Evolutionary conservation across 2,113 vertebrate species (phyloP).

Genomic region (Emydura subglobosa): DNA sequence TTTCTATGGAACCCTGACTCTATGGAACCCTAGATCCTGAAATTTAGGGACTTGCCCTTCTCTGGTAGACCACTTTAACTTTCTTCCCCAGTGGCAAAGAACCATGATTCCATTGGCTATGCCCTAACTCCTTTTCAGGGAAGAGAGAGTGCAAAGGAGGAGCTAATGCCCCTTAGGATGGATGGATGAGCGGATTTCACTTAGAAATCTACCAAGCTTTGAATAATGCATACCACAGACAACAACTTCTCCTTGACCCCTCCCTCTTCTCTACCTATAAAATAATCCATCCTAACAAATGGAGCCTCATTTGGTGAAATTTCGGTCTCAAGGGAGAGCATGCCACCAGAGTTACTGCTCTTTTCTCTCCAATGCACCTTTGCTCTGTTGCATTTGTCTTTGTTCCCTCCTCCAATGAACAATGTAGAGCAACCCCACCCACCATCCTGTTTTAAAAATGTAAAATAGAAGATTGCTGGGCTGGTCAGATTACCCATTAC

Average conservation of each 20-base stretch:
- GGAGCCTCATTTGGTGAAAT: background rate
- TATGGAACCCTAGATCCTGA: background rate
- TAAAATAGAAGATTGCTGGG: background rate
- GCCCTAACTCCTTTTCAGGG: background rate
- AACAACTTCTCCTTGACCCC: background rate
- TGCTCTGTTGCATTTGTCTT: background rate
- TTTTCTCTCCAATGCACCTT: background rate
- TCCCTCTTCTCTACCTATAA: background rate
- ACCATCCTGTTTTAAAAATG: background rate
- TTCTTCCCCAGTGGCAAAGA: background rate
- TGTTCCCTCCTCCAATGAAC: background rate
- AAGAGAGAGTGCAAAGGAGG: background rate
- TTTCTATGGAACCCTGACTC: background rate
- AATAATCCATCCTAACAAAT: background rate
- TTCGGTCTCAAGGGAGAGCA: background rate
- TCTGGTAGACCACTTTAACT: fast-evolving
- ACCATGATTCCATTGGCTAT: background rate
- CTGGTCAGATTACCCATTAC: background rate
- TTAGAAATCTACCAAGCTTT: background rate
- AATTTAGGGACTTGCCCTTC: background rate
- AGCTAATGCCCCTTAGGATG: background rate
- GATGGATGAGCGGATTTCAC: background rate
- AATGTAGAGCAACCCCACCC: background rate
- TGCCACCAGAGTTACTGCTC: background rate
- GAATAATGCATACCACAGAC: background rate